Evolutionary conservation across 1,140 invertebrate genomes (phyloP).

Genomic region (Scaptomyza pallida): DNA sequence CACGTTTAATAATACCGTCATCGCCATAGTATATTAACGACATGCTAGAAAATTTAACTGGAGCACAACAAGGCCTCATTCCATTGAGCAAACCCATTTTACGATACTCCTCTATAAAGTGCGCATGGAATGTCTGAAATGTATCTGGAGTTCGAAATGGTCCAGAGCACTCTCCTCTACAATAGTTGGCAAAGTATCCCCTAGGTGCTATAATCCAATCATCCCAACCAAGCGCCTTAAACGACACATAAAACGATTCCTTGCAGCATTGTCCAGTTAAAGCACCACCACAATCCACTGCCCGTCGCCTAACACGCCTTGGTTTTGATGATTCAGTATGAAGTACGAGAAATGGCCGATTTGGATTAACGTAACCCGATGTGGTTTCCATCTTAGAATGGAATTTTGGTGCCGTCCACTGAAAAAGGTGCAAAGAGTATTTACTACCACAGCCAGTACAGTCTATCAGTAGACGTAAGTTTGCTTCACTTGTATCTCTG

Average conservation of each 20-base stretch:
- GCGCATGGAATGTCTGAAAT: slow-evolving; percentile 93
- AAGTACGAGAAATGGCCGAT: slow-evolving; percentile 93
- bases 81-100: slow-evolving; percentile 90
- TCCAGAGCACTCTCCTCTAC: slow-evolving; percentile 92
- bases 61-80: slow-evolving; percentile 96
- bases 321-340: slow-evolving; percentile 88
- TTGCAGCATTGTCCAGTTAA: slow-evolving; percentile 94
- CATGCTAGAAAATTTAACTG: slow-evolving; percentile 95
- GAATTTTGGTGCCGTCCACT: slow-evolving; percentile 20
- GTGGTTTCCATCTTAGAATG: slow-evolving; percentile 12
- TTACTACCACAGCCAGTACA: slow-evolving; percentile 92
- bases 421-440: slow-evolving; percentile 86
- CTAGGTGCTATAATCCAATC: slow-evolving; percentile 97
- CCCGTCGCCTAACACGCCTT: slow-evolving; percentile 89
- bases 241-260: slow-evolving; percentile 95
- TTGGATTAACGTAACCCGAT: slow-evolving; percentile 84
- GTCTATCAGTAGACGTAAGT: slow-evolving; percentile 91
- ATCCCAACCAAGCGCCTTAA: slow-evolving; percentile 95
- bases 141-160: slow-evolving; percentile 91
- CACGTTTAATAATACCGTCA: slow-evolving; percentile 95
- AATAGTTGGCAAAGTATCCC: slow-evolving; percentile 97
- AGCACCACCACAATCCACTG: slow-evolving; percentile 92
- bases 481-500: slow-evolving; percentile 84
- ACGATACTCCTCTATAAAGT: slow-evolving; percentile 94
- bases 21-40: slow-evolving; percentile 97